Conservation (phyloP, 2,888 invertebrate species). For the Ormyrus thymus region DNA sequence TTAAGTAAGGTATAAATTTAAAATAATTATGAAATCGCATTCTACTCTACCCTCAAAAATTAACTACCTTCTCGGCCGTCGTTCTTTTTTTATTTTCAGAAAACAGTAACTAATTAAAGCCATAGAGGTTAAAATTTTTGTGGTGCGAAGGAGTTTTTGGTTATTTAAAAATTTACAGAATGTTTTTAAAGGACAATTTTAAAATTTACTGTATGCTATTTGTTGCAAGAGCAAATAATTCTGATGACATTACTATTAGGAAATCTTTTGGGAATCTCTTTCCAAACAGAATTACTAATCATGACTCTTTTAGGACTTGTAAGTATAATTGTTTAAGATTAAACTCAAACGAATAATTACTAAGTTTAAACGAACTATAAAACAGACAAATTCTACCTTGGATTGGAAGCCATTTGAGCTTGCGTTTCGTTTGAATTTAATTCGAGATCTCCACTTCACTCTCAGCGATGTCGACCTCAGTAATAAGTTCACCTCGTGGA, state of each 20-base stretch:
- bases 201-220: conserved; percentile 16
- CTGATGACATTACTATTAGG: conserved; percentile 63
- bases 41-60: too few relatives aligned
- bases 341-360: too few relatives aligned
- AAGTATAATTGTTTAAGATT: conserved; percentile 48
- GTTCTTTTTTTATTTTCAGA: conserved; percentile 15
- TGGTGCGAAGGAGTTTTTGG: neutral
- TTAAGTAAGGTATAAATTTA: too few relatives aligned
- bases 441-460: conserved; percentile 50
- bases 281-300: conserved; percentile 66
- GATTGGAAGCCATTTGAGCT: conserved; percentile 66
- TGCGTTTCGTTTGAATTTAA: conserved; percentile 60
- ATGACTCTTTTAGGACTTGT: conserved; percentile 69
- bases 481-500: conserved; percentile 26
- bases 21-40: too few relatives aligned
- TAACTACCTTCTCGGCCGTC: too few relatives aligned
- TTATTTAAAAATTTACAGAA: conserved; percentile 22
- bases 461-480: conserved; percentile 37
- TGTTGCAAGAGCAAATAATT: conserved; percentile 12
- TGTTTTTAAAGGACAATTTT: conserved; percentile 18
- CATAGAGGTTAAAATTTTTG: conserved; percentile 31
- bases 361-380: neutral
- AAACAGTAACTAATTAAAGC: conserved; percentile 2
- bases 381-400: conserved; percentile 63
- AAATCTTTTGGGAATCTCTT: conserved; percentile 60